Evolutionary conservation across 2,113 vertebrate species (phyloP).

Genomic region (Chaetodon trifascialis): DNA sequence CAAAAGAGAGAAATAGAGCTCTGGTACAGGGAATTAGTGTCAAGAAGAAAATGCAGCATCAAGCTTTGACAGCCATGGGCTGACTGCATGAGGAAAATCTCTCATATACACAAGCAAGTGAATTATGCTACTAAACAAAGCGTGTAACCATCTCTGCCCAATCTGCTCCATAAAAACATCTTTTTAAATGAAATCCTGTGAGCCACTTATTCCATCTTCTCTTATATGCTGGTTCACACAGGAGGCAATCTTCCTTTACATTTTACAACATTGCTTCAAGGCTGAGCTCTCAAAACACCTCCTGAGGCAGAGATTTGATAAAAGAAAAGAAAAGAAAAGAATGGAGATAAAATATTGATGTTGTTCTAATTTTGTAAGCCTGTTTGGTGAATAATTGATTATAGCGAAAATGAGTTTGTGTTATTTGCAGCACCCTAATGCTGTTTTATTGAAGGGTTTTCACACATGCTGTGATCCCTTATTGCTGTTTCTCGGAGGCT

Average conservation of each 20-base stretch:
- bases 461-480: slow-evolving; percentile 3
- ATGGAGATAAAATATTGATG: slow-evolving; percentile 64
- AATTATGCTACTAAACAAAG: slow-evolving; percentile 26
- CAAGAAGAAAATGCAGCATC: slow-evolving; percentile 41
- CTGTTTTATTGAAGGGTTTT: slow-evolving; percentile 30
- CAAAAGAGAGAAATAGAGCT: slow-evolving; percentile 7
- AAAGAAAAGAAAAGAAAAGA: slow-evolving; percentile 3
- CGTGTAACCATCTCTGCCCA: slow-evolving; percentile 1
- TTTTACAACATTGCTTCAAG: slow-evolving; percentile 33
- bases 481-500: slow-evolving; percentile 4
- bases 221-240: slow-evolving; percentile 21
- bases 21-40: slow-evolving; percentile 43
- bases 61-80: slow-evolving; percentile 9
- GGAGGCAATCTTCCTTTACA: neutral
- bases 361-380: slow-evolving; percentile 62
- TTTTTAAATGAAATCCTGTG: slow-evolving; percentile 29
- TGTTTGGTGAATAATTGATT: slow-evolving; percentile 71
- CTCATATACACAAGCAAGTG: slow-evolving; percentile 15
- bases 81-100: slow-evolving; percentile 17
- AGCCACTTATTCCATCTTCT: slow-evolving; percentile 14
- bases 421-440: slow-evolving; percentile 35
- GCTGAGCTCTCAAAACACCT: slow-evolving; percentile 21
- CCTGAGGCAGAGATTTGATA: slow-evolving; percentile 28
- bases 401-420: slow-evolving; percentile 24
- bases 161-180: slow-evolving; percentile 16